Percentiles rank a stretch among this genome's conserved stretches.
These are phyloP conservation scores for Nesometra sesokonis DNA, from an alignment of 35 echinoderm and acorn worm species.

Conservation along the genomic window DNA sequence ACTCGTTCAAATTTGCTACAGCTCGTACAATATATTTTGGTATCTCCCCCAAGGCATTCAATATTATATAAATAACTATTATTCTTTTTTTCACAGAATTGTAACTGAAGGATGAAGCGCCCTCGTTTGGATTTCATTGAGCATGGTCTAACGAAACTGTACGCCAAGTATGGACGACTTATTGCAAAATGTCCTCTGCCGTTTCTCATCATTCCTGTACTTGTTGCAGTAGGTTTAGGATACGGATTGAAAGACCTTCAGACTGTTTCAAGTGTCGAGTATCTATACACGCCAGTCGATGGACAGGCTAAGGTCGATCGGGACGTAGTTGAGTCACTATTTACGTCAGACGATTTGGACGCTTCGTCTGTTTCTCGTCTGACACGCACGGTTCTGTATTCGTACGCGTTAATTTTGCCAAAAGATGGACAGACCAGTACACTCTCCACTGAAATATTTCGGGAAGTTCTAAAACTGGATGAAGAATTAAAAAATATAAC, in stretches of 20 bases:
- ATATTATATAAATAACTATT: too few relatives aligned
- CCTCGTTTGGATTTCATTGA: conserved; percentile 68
- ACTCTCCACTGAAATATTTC: conserved; percentile 46
- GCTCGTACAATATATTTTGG: too few relatives aligned
- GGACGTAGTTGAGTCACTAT: conserved; percentile 40
- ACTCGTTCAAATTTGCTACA: too few relatives aligned
- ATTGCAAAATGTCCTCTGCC: conserved; percentile 39
- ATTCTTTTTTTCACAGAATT: neutral
- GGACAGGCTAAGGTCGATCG: conserved; percentile 39
- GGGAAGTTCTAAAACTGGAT: conserved; percentile 47
- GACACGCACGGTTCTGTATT: neutral
- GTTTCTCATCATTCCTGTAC: conserved; percentile 54
- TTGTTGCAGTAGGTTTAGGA: conserved; percentile 26
- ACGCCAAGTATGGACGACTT: conserved; percentile 51
- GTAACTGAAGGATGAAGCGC: neutral
- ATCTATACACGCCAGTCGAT: conserved; percentile 64
- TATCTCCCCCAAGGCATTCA: too few relatives aligned
- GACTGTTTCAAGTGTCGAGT: conserved; percentile 45
- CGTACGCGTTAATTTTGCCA: neutral
- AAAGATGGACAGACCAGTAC: conserved; percentile 15
- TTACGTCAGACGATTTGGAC: conserved; percentile 35
- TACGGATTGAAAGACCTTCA: conserved; percentile 33
- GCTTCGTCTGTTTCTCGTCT: conserved; percentile 1
- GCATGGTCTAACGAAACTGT: conserved; percentile 44
- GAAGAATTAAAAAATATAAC: conserved; percentile 33